A percentile compares a stretch with the other conserved stretches of the same genome.
phyloP scores from a whole-genome alignment of 2,797 vertebrate genomes.

The Chloroceryle amazona region DNA sequence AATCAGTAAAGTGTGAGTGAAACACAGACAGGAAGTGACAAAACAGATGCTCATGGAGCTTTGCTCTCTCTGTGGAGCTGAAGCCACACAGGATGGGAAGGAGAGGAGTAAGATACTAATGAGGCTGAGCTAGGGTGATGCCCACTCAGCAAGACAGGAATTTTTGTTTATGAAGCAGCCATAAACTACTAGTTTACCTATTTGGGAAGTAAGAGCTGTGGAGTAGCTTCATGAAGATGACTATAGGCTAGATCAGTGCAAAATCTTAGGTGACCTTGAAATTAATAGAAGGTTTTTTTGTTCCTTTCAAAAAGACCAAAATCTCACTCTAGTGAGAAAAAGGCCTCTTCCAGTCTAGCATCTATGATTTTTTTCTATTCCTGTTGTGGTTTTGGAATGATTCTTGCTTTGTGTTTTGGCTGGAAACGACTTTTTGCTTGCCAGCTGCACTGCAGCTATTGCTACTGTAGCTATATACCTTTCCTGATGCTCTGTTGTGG shows the following conservation, averaged over 20 bases:
- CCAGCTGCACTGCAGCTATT: background rate
- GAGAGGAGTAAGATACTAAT: background rate
- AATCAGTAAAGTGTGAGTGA: background rate
- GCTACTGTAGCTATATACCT: background rate
- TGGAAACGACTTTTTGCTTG: background rate
- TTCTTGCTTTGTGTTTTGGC: background rate
- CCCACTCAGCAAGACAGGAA: background rate
- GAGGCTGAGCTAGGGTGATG: background rate
- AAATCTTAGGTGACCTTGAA: background rate
- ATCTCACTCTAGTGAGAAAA: background rate
- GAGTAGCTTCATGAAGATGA: background rate
- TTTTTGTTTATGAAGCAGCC: background rate
- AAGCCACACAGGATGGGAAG: background rate
- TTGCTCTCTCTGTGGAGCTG: background rate
- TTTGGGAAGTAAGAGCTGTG: background rate
- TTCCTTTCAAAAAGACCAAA: background rate
- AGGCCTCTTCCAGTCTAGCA: background rate
- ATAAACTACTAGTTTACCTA: background rate
- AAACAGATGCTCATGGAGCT: background rate
- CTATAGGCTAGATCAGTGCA: background rate
- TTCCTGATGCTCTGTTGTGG: accelerated
- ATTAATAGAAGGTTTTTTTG: background rate
- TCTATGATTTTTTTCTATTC: background rate
- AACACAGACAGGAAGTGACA: background rate
- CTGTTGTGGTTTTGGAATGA: background rate